Evolutionary conservation across 1,140 invertebrate species (phyloP).

Genomic region (Gryllus bimaculatus): DNA sequence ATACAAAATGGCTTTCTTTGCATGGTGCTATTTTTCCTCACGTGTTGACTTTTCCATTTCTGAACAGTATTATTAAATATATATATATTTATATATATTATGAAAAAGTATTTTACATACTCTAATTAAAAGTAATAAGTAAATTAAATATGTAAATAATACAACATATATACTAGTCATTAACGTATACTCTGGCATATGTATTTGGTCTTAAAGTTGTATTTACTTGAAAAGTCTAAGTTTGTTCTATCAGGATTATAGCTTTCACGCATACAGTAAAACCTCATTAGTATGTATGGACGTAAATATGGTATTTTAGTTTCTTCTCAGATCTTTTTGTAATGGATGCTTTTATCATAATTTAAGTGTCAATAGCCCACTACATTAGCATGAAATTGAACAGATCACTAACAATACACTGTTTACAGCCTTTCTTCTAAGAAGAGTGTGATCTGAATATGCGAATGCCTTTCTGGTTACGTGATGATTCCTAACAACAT

Average conservation of each 20-base stretch:
- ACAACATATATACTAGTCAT: neutral
- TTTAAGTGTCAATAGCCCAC: neutral
- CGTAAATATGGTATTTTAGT: neutral
- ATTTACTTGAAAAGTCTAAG: neutral
- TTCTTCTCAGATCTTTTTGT: neutral
- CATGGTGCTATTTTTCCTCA: neutral
- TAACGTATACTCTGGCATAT: neutral
- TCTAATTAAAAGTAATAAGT: neutral
- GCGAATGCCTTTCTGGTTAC: neutral
- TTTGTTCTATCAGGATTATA: neutral
- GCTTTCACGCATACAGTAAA: neutral
- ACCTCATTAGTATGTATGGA: conserved; percentile 1
- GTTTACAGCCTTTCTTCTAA: neutral
- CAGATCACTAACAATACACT: neutral
- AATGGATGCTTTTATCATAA: neutral
- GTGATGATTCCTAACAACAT: neutral
- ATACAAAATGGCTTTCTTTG: neutral
- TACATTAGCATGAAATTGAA: neutral
- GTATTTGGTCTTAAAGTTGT: neutral
- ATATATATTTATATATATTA: neutral
- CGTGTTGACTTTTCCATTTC: conserved; percentile 1
- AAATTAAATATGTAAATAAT: neutral
- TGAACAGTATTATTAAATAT: neutral
- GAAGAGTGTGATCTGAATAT: conserved; percentile 4
- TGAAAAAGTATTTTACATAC: neutral